Base-by-base conservation (phyloP, 2,888 invertebrate species). In the Parelbella ahira region DNA sequence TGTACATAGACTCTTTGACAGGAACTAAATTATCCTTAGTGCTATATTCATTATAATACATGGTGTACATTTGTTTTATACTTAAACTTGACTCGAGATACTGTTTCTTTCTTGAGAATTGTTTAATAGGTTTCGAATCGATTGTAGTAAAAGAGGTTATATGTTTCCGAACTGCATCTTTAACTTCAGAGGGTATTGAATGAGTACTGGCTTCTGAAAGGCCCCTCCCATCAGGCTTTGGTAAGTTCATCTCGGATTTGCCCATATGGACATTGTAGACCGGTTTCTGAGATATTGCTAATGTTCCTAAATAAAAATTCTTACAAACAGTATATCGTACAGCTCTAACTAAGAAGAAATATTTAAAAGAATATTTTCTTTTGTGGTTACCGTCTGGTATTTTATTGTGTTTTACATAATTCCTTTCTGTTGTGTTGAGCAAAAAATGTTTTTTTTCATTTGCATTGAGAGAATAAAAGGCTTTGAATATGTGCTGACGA, bases 1-100 rank as follows among this genome's bases (percentile, higher is more conserved):
- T 79, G 38, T 83, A 87, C 86, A 87, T 87, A 0, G 83, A 83
- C 45, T 84, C 82, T 53, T 83, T 86, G 0, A 83, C 83, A 4
- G 70, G 56, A 4, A 51, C 51, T 1, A 59, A 29, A 47, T 66
- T 65, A 1, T 80, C 74, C 20, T 68, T 72, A 29, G 50, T 59
- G 42, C 3, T 30, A 10, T 80, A 84, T 1, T 74, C 69, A 44
- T 49, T 66, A 20, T 55, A 63, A 56, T 86, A 86, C 74, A 77
- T 71, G 8, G 58, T 68, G 37, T 70, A 82, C 83, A 87, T 80
- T 25, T 82, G 72, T 61, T 80, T 84, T 15, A 82, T 60, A 27
- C 64, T 83, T 25, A 82, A 60, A 58, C 53, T 67, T 0, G 68
- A 54, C 6, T 70, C 64, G 42, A 87, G 53, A 48, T 70, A 81